These are phyloP conservation scores for Drosophila mimica DNA, from an alignment of 2,888 invertebrate species.

Conservation along the genomic window DNA sequence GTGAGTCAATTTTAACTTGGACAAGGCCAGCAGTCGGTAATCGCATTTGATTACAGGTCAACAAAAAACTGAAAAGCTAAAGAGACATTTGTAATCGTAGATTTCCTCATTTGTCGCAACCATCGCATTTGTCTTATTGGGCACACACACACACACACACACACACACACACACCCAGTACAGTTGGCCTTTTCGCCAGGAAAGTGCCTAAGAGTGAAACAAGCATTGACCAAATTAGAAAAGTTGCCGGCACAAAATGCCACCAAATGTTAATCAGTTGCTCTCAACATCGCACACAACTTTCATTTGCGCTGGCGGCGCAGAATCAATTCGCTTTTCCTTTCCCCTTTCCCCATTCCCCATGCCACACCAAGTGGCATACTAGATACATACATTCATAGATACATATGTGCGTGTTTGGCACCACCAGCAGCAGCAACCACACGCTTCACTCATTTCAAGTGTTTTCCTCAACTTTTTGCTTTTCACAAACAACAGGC, in stretches of 20 bases:
- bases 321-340: conserved; percentile 59
- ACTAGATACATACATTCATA: background rate
- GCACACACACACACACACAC: conserved; percentile 38
- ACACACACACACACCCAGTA: conserved; percentile 7
- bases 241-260: conserved; percentile 41
- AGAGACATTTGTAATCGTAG: conserved; percentile 42
- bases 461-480: conserved; percentile 50
- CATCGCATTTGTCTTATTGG: conserved; percentile 38
- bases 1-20: conserved; percentile 32
- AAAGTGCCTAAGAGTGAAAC: conserved; percentile 58
- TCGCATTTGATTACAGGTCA: conserved; percentile 65
- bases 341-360: conserved; percentile 5
- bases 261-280: conserved; percentile 43
- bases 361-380: conserved; percentile 2
- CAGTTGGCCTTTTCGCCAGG: conserved; percentile 31
- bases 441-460: conserved; percentile 39
- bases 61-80: conserved; percentile 8
- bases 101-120: conserved; percentile 58
- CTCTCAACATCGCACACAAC: conserved; percentile 48
- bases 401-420: conserved; percentile 44
- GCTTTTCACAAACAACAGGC: conserved; percentile 21
- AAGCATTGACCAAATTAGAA: conserved; percentile 73
- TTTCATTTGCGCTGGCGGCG: conserved; percentile 70
- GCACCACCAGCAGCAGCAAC: conserved; percentile 21
- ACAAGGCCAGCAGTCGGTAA: conserved; percentile 63